Evolutionary conservation across 2,797 vertebrate species (phyloP).

Genomic region (Agapornis canus): DNA sequence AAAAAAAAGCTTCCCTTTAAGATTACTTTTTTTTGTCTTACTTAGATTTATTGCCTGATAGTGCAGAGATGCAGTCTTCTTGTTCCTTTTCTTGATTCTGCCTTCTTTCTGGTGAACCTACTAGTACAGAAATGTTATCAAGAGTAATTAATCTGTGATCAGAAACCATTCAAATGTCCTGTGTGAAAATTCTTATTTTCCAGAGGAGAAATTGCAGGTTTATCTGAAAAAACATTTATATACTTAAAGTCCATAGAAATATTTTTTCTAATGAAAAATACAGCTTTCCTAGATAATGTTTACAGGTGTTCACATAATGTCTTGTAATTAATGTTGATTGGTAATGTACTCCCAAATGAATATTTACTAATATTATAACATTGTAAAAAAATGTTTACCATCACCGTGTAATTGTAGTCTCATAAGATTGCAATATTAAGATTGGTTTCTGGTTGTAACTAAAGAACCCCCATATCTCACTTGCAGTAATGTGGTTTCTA

Average conservation of each 20-base stretch:
- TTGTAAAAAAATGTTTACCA: neutral
- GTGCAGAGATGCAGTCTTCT: neutral
- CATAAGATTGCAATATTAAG: neutral
- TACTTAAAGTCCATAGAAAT: neutral
- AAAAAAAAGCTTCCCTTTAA: neutral
- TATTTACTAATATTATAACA: neutral
- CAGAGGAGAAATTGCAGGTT: neutral
- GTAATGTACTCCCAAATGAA: neutral
- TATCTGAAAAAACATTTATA: neutral
- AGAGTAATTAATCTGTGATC: neutral
- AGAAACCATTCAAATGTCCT: neutral
- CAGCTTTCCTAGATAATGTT: neutral
- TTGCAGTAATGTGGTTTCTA: neutral
- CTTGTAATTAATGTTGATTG: neutral
- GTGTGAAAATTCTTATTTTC: neutral
- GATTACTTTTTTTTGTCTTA: neutral
- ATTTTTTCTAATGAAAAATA: neutral
- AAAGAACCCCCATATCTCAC: neutral
- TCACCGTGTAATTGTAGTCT: neutral
- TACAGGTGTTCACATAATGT: neutral
- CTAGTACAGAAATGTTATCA: neutral
- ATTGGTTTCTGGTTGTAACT: neutral
- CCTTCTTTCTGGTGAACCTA: neutral
- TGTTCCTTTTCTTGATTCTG: neutral
- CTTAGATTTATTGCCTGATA: neutral